Percentiles rank a stretch among this genome's conserved stretches.
Evolutionary conservation across 2,113 vertebrate species (phyloP).

Genomic region (Phainopepla nitens): DNA sequence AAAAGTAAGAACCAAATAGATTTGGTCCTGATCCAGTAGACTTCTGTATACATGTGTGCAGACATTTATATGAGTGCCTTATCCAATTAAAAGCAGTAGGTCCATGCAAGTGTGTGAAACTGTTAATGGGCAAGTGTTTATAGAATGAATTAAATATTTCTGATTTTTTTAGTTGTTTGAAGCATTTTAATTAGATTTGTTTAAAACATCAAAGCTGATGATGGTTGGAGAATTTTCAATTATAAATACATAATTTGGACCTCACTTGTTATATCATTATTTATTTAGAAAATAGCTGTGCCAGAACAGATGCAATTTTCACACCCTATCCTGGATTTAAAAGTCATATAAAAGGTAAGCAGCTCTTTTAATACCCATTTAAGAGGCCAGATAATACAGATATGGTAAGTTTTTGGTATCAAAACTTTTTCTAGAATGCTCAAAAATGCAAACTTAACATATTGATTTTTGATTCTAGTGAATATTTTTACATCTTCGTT

Average conservation of each 20-base stretch:
- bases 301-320: conserved; percentile 95
- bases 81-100: background rate
- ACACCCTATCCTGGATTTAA: conserved; percentile 97
- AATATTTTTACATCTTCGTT: background rate
- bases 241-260: background rate
- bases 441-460: background rate
- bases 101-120: background rate
- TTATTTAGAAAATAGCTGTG: conserved; percentile 93
- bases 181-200: background rate
- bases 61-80: background rate
- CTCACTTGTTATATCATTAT: conserved; percentile 1
- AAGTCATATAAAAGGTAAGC: conserved; percentile 95
- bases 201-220: background rate
- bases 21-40: background rate
- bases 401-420: background rate
- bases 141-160: background rate
- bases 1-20: background rate
- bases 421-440: background rate
- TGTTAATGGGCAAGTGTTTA: background rate
- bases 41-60: rapidly evolving
- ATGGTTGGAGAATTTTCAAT: background rate
- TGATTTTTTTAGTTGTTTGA: background rate
- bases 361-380: background rate
- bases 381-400: background rate
- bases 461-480: background rate